phyloP scores from a whole-genome alignment of 2,113 vertebrate genomes.

The Nipponia nippon region DNA sequence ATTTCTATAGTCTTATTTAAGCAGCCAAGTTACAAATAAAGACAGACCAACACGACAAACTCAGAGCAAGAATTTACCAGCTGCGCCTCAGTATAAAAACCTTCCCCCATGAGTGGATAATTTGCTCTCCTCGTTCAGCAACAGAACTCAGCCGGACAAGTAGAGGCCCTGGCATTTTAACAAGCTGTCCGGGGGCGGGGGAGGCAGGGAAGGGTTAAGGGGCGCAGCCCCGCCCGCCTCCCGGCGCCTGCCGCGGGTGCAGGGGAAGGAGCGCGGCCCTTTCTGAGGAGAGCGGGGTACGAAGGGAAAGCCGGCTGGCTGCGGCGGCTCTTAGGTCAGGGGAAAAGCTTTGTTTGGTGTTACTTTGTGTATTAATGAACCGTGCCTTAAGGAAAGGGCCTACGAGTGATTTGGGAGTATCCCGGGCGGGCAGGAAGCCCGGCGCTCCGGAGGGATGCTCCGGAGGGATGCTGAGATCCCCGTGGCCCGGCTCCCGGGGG shows the following conservation, averaged over 20 bases:
- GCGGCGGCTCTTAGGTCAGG: background rate
- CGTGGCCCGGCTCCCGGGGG: background rate
- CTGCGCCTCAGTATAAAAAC: background rate
- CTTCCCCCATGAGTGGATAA: background rate
- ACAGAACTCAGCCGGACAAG: background rate
- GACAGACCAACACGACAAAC: background rate
- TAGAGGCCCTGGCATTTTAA: background rate
- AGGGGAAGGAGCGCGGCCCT: background rate
- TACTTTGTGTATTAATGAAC: constrained; percentile 5
- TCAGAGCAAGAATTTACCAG: background rate
- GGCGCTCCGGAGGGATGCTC: background rate
- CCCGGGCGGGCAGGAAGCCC: background rate
- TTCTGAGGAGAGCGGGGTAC: background rate
- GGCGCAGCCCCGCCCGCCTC: background rate
- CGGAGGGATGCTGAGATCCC: background rate
- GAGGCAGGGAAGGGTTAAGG: constrained; percentile 30
- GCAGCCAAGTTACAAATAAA: background rate
- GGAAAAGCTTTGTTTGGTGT: background rate
- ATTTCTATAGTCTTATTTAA: background rate
- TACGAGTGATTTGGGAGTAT: background rate
- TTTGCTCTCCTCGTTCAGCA: background rate
- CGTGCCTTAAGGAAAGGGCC: background rate
- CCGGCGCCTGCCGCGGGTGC: background rate
- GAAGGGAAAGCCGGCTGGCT: background rate
- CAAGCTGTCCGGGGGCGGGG: background rate